A percentile compares a stretch with the other conserved stretches of the same genome.
Evolutionary conservation across 2,797 vertebrate genomes (phyloP).

Genomic region (Megalops cyprinoides): DNA sequence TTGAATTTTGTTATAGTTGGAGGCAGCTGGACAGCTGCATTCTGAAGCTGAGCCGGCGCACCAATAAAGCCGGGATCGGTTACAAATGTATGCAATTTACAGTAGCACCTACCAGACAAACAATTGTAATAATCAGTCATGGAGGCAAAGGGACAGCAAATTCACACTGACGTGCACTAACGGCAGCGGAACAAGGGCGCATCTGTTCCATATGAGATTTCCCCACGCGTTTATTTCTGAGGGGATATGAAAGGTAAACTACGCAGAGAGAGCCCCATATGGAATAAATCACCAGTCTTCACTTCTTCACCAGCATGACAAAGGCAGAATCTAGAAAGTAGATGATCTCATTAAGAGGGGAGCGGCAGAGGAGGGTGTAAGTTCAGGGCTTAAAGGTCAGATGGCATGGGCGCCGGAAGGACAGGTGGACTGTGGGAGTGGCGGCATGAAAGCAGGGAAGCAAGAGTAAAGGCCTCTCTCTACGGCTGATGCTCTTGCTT

Average conservation of each 20-base stretch:
- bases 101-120: slow-evolving; percentile 68
- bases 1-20: slow-evolving; percentile 71
- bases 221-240: slow-evolving; percentile 24
- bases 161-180: slow-evolving; percentile 63
- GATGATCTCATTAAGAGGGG: not conserved
- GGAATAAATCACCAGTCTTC: not conserved
- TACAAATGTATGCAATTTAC: slow-evolving; percentile 68
- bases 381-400: not conserved
- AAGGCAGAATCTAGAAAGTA: not conserved
- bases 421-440: not conserved
- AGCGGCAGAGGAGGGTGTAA: not conserved
- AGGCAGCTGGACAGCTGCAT: slow-evolving; percentile 68
- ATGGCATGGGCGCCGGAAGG: not conserved
- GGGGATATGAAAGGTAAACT: slow-evolving; percentile 16
- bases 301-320: not conserved
- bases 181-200: slow-evolving; percentile 58
- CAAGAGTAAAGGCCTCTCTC: too few species aligned
- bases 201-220: slow-evolving; percentile 58
- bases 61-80: slow-evolving; percentile 65
- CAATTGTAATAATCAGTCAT: slow-evolving; percentile 78
- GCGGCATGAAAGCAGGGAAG: too few species aligned
- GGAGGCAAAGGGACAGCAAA: slow-evolving; percentile 66
- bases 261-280: not conserved
- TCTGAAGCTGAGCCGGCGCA: slow-evolving; percentile 66
- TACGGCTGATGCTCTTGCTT: too few species aligned